These are phyloP conservation scores for Cyphomyrus plagiostoma DNA, from an alignment of 2,113 vertebrate species.

Conservation along the genomic window DNA sequence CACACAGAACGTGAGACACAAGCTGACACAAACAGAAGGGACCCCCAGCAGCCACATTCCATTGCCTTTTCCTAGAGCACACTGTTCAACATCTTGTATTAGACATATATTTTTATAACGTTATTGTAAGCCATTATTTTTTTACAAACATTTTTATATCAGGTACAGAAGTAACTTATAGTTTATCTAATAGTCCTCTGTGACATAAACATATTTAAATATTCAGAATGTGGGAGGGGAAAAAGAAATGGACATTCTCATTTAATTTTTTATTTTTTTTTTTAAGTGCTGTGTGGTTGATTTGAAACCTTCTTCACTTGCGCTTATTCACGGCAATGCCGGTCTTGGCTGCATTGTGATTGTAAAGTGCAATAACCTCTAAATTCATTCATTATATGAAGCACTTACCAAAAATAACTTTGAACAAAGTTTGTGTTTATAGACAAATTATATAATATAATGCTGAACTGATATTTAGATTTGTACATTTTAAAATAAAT, in stretches of 20 bases:
- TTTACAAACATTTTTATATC: constrained; percentile 49
- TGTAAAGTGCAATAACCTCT: constrained; percentile 99
- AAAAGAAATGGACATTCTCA: constrained; percentile 27
- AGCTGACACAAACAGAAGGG: constrained; percentile 27
- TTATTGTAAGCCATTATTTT: constrained; percentile 66
- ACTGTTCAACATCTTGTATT: constrained; percentile 72
- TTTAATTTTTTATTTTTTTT: constrained; percentile 37
- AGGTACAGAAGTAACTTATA: constrained; percentile 82
- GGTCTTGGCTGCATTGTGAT: constrained; percentile 93
- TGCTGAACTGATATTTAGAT: constrained; percentile 52
- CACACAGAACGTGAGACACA: neutral
- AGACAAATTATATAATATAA: constrained; percentile 60
- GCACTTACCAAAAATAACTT: constrained; percentile 52
- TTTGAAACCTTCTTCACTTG: constrained; percentile 59
- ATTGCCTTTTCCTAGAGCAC: constrained; percentile 57
- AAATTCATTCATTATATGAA: constrained; percentile 76
- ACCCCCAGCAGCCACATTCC: constrained; percentile 56
- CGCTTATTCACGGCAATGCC: constrained; percentile 54
- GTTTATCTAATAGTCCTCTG: constrained; percentile 79
- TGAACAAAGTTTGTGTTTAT: constrained; percentile 67
- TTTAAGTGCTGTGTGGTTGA: constrained; percentile 85
- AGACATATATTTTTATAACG: constrained; percentile 70
- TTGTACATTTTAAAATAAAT: constrained; percentile 71
- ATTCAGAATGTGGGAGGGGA: constrained; percentile 72
- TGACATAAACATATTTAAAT: constrained; percentile 76